Conservation (phyloP, 1,140 invertebrate genomes). For the Lasaia peninsularis region DNA sequence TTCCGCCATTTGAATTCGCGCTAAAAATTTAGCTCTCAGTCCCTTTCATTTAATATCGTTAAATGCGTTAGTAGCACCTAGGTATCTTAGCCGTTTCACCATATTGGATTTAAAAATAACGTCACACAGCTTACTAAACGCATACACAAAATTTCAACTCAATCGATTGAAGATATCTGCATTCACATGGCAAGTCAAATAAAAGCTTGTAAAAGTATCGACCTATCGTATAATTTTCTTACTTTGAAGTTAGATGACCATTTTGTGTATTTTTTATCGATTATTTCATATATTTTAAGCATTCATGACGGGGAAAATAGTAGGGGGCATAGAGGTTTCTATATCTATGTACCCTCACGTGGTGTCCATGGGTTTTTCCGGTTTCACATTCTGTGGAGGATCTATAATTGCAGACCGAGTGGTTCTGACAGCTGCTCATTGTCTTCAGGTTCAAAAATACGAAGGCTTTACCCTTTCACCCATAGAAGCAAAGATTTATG, state of each 20-base stretch:
- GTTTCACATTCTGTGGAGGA: slow-evolving; percentile 11
- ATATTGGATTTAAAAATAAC: too few relatives aligned
- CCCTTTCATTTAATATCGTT: too few relatives aligned
- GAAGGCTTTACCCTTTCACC: neutral
- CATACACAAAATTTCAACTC: too few relatives aligned
- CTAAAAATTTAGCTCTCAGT: too few relatives aligned
- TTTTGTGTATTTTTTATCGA: neutral
- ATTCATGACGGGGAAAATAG: slow-evolving; percentile 7
- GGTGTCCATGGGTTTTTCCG: neutral
- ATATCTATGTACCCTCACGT: slow-evolving; percentile 23
- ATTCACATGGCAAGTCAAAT: too few relatives aligned
- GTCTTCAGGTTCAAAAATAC: neutral
- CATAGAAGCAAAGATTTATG: neutral
- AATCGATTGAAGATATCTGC: too few relatives aligned
- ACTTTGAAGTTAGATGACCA: neutral
- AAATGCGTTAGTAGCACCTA: too few relatives aligned
- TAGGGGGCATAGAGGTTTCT: slow-evolving; percentile 20
- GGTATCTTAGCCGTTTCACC: too few relatives aligned
- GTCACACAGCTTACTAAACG: too few relatives aligned
- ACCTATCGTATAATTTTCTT: too few relatives aligned
- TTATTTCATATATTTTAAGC: slow-evolving; percentile 1
- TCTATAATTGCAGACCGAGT: slow-evolving; percentile 18
- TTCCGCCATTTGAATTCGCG: too few relatives aligned
- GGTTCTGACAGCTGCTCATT: slow-evolving; percentile 18
- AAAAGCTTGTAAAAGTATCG: too few relatives aligned